A percentile compares a stretch with the other conserved stretches of the same genome.
These are phyloP conservation scores for Onychomys arenicola DNA, from an alignment of 2,797 vertebrate genomes.

Conservation along the genomic window DNA sequence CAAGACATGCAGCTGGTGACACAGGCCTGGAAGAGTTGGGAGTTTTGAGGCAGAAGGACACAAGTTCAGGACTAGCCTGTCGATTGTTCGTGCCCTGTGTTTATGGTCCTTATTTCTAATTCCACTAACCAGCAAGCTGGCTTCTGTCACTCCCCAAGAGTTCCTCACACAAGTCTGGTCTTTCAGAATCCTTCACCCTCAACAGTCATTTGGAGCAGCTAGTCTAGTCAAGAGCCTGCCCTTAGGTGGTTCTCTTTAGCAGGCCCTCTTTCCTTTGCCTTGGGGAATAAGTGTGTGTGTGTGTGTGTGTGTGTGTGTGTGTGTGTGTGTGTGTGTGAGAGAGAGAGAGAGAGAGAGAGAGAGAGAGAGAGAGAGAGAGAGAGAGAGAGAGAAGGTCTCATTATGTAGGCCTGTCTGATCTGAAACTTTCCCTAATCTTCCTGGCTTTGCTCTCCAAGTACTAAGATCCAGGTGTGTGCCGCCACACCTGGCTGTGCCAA, in stretches of 20 bases:
- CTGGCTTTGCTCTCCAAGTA: background rate
- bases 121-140: background rate
- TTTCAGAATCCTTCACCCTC: background rate
- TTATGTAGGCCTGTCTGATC: background rate
- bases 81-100: background rate
- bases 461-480: background rate
- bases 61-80: background rate
- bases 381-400: background rate
- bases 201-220: background rate
- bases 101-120: background rate
- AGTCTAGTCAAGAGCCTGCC: conserved; percentile 54
- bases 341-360: too few species aligned
- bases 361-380: too few species aligned
- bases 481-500: background rate
- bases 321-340: background rate
- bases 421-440: background rate
- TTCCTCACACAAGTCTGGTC: background rate
- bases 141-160: background rate
- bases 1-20: background rate
- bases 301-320: background rate
- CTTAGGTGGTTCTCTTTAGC: background rate
- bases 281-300: too few species aligned
- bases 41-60: background rate
- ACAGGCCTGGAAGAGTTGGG: background rate
- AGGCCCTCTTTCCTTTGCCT: background rate